Base-by-base conservation (phyloP, 2,888 invertebrate species). In the Nowickia ferox region DNA sequence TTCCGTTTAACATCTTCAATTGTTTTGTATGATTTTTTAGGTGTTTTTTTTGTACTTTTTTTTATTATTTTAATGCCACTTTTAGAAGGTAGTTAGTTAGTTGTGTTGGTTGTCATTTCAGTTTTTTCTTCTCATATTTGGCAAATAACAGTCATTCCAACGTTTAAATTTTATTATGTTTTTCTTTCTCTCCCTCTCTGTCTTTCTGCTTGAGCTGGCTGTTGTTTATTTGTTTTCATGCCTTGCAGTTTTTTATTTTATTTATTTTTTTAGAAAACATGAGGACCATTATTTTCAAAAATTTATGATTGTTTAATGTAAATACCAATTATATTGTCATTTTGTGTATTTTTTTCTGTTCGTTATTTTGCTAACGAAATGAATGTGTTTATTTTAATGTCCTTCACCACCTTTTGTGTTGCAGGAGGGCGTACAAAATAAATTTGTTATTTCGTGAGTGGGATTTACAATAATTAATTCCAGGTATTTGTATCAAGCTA, bases 291-390 rank as follows among this genome's bases (percentile, higher is more conserved):
- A 85, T 84, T 79, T 72, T 72, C 63, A 84, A 78, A 84, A 84
- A 75, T 63, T 78, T 84, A 88, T 84, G 87, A 86, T 87, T 89
- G 87, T 89, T 90, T 89, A 90, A 90, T 90, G 88, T 89, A 89
- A 89, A 89, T 90, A 89, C 88, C 84, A 84, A 84, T 87, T 78
- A 69, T 75, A 42, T 66, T 77, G 61, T 83, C 79, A 85, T 87
- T 79, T 66, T 66, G 46, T 38, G 30, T 46, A 74, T 10, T n/a
- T 68, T 69, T 71, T 69, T 75, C 8, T 19, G 46, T 48, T 59
- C 59, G 51, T 11, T 72, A 46, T 44, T 79, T 57, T 44, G 61
- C 68, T 82, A 82, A 68, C 42, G n/a, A 51, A 68, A 59, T 48
- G 22, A 72, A 69, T 75, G 61, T 65, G 79, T 59, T 65, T 83